Conservation (phyloP, 2,113 vertebrate species). For the Amphiprion percula region DNA sequence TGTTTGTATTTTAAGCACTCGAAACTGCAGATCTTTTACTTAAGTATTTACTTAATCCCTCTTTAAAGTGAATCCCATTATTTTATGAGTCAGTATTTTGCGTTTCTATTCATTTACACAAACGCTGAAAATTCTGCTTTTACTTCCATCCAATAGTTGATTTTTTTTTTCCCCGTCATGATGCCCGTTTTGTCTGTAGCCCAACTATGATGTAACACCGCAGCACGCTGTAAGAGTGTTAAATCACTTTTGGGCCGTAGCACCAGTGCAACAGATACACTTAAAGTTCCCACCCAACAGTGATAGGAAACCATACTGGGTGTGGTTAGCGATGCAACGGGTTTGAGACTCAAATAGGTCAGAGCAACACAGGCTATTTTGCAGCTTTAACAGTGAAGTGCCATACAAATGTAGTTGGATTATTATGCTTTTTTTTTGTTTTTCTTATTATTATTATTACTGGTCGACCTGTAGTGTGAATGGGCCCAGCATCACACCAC, state of each 20-base stretch:
- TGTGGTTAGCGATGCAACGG: slow-evolving; percentile 23
- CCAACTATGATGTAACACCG: slow-evolving; percentile 29
- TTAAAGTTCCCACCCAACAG: slow-evolving; percentile 23
- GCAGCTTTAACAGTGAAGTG: not conserved
- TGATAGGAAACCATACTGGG: slow-evolving; percentile 23
- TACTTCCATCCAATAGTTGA: slow-evolving; percentile 8
- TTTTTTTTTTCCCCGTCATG: not conserved
- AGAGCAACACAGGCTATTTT: not conserved
- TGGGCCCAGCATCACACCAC: slow-evolving; percentile 91
- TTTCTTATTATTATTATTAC: slow-evolving; percentile 8
- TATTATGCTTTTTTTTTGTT: not conserved
- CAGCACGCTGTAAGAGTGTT: not conserved
- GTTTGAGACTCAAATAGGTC: slow-evolving; percentile 27
- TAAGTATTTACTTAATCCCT: not conserved
- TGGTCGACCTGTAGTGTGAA: slow-evolving; percentile 81
- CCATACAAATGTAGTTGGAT: not conserved
- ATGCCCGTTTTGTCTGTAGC: not conserved
- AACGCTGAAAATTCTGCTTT: slow-evolving; percentile 5
- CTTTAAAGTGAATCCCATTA: not conserved
- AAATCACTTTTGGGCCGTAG: slow-evolving; percentile 24
- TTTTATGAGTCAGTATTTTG: slow-evolving; percentile 6
- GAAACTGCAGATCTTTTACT: slow-evolving; percentile 15
- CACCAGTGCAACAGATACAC: slow-evolving; percentile 34
- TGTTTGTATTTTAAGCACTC: slow-evolving; percentile 14
- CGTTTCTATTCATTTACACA: slow-evolving; percentile 12